Base-by-base conservation (phyloP, 2,797 vertebrate genomes). In the Toxotes lorentzi region DNA sequence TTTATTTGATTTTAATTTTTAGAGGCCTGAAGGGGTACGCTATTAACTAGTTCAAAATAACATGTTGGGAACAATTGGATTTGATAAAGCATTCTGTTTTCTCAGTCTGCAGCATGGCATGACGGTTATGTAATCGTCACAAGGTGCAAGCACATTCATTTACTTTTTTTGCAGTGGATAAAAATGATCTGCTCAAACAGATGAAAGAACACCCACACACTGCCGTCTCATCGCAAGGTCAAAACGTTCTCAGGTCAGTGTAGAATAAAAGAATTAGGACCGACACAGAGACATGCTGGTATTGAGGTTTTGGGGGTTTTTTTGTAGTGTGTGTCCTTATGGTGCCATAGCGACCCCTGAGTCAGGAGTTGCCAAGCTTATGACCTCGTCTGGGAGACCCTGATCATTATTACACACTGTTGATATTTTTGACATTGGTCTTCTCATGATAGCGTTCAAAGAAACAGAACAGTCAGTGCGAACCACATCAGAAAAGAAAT, bases 81-180 rank as follows among this genome's bases (percentile, higher is more conserved):
- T 2, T 64, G 9, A 69, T 43, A 38, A 62, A 30, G 57, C 17
- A 53, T 41, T 57, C n/a, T 21, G 21, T 64, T 23, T 48, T 34
- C n/a, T 13, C n/a, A 13, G 13, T 24, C 50, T 13, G n/a, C 23
- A 51, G 10, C 24, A 51, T 24, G 23, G 50, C 12, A 51, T 40
- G 57, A 35, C 40, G 7, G 45, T 64, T 72, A 70, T 30, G 41
- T 62, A 71, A 65, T 57, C 57, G 24, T 34, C 23, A 61, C 5
- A 21, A 41, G 30, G 16, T 7, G 61, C 9, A 40, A 32, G 34
- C 24, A 67, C 7, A 24, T 50, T 62, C 38, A 65, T 24, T 12
- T 58, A 17, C 27, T 64, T 40, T 47, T 47, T 8, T 34, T 48
- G 24, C 51, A 62, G 23, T 60, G 65, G 60, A 74, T 70, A 24